Conservation (phyloP, 2,888 invertebrate genomes). For the Amitus sp. region DNA sequence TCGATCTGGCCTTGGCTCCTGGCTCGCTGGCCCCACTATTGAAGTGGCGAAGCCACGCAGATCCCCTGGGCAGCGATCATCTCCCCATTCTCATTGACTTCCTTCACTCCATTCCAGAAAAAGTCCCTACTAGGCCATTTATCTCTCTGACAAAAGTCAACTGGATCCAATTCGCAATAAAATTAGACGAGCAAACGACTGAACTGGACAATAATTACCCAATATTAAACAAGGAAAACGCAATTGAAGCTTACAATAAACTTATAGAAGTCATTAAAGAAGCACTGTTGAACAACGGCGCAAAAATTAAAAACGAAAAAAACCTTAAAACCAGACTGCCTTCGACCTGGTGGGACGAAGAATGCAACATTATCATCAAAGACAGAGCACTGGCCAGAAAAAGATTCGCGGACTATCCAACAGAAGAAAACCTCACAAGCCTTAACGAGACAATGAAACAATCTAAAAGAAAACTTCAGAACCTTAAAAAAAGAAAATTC, state of each 20-base stretch:
- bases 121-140: neutral
- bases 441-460: neutral
- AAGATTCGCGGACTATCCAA: neutral
- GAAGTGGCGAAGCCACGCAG: neutral
- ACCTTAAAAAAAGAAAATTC: neutral
- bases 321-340: neutral
- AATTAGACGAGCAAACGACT: neutral
- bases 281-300: neutral
- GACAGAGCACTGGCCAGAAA: neutral
- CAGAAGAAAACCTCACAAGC: neutral
- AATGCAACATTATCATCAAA: neutral
- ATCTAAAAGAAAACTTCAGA: neutral
- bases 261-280: neutral
- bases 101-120: neutral
- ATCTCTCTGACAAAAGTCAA: neutral
- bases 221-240: neutral
- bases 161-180: neutral
- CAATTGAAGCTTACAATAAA: neutral
- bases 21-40: neutral
- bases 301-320: neutral
- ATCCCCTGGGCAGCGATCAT: neutral
- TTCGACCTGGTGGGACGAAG: neutral
- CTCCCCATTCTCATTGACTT: neutral
- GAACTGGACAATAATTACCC: neutral
- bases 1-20: neutral